phyloP scores from a whole-genome alignment of 1,140 invertebrate genomes.

The Tetramorium alpestre region DNA sequence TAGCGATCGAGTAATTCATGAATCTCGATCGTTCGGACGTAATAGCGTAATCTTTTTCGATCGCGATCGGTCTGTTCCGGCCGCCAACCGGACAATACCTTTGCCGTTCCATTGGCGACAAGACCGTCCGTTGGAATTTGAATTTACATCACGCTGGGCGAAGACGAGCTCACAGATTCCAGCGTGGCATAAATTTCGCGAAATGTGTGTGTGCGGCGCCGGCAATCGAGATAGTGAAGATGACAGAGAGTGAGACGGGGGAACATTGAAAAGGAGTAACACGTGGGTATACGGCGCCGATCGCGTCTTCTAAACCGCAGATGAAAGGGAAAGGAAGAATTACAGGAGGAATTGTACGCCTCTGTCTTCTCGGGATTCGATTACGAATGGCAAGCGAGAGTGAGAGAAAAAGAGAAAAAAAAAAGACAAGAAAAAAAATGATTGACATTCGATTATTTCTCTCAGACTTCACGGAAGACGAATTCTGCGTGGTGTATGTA shows the following conservation, averaged over 20 bases:
- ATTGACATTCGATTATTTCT: neutral
- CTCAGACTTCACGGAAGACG: neutral
- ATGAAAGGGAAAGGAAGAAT: slow-evolving; percentile 52
- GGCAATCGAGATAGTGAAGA: slow-evolving; percentile 24
- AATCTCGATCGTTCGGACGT: neutral
- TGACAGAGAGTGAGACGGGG: slow-evolving; percentile 6
- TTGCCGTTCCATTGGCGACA: slow-evolving; percentile 10
- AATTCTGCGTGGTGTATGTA: neutral
- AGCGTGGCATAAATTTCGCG: slow-evolving; percentile 61
- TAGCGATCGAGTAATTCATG: neutral
- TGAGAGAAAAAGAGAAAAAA: neutral
- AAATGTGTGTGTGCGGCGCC: neutral
- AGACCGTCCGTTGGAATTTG: slow-evolving; percentile 47
- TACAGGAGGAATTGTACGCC: neutral
- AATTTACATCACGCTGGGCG: slow-evolving; percentile 52
- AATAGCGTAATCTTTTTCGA: neutral
- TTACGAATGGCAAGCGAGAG: neutral
- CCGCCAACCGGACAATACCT: slow-evolving; percentile 30
- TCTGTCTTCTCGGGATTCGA: neutral
- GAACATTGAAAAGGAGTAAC: slow-evolving; percentile 7
- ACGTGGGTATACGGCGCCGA: neutral
- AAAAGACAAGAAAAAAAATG: neutral
- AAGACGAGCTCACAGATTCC: slow-evolving; percentile 53
- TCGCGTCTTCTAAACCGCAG: slow-evolving; percentile 23
- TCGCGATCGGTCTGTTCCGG: neutral